Evolutionary conservation across 2,797 vertebrate genomes (phyloP), one percentile per base, ranked within the genome.

Genomic region (Acipenser transmontanus): DNA sequence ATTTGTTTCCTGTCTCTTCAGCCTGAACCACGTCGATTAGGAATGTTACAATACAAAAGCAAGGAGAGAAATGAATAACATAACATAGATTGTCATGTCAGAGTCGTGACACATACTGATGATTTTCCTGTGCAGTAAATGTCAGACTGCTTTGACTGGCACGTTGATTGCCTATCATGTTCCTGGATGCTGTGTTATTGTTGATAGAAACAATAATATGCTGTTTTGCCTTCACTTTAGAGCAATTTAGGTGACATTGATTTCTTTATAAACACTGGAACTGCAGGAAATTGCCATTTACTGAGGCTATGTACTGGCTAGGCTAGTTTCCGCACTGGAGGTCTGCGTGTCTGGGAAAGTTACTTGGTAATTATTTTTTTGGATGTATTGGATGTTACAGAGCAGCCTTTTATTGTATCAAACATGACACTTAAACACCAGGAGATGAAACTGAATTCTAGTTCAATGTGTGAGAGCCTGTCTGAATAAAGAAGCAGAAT

Each of bases 201-300:
- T 52, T 66, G 69, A 13, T 34, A 66, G 34, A 51, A 50, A 61
- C 59, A 49, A 51, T 49, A 34, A 17, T 48, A 6, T 8, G 2
- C 9, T 34, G 12, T 54, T 34, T 62, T 8, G 50, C 59, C 50
- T 14, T 62, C 72, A 63, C 69, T 69, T 72, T 59, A 73, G 66
- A 68, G 7, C 72, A 74, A 78, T 81, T 79, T 83, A 71, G 73
- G 65, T 13, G 47, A 70, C 34, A 88, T 88, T 75, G 84, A 87
- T 82, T 84, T 76, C 65, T 75, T 49, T 71, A 75, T 72, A 71
- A 68, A 63, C 69, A 50, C 66, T 71, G 72, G 73, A 75, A 77
- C 76, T 73, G 20, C 75, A 76, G 84, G 78, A 91, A 87, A 90
- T 88, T 72, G 77, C 71, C 78, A 84, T 86, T 89, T 83, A 82